Base-by-base conservation (phyloP, 2,113 vertebrate species). In the Merops nubicus region DNA sequence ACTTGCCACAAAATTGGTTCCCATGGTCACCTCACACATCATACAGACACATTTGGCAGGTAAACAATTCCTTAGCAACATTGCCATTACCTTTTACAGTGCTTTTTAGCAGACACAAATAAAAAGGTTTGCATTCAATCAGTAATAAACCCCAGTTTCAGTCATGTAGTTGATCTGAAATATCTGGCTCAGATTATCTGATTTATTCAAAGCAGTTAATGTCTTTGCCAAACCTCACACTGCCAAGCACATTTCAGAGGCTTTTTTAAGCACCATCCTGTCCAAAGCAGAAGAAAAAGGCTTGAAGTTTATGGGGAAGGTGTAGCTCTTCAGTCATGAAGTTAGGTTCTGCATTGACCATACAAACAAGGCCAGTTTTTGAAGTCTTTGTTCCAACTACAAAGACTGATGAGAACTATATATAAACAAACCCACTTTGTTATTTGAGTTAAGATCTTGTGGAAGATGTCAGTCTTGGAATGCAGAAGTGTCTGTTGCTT, bases 11-110 rank as follows among this genome's bases (percentile, higher is more conserved):
- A 81, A 86, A 92, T 88, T 63, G 82, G 97, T 97, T 97, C 96
- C 97, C 96, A 97, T 96, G 90, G 96, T 91, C 97, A 97, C 94
- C 80, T 85, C 60, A 57, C 68, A 57, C 91, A 96, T 93, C 88
- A 88, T 14, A 73, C 68, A 87, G 88, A 94, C 9, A 77, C 26
- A 43, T 73, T 21, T 94, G 76, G 81, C 94, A 96, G 91, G 93
- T 90, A 88, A 96, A 75, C 79, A 80, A 90, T 22, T 96, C 48
- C 97, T 95, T 88, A 95, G 93, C 93, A 97, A 97, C 94, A 51
- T 26, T 64, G n/a, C 84, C 74, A 72, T 73, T 82, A 85, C 80
- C 68, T 85, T 91, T 64, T 59, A 67, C 4, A 11, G 76, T 65
- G 62, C 51, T 89, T 88, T 94, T 91, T 36, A 83, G 38, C 5